Evolutionary conservation across 2,797 vertebrate species (phyloP).

Genomic region (Amblyopsis hoosieri): DNA sequence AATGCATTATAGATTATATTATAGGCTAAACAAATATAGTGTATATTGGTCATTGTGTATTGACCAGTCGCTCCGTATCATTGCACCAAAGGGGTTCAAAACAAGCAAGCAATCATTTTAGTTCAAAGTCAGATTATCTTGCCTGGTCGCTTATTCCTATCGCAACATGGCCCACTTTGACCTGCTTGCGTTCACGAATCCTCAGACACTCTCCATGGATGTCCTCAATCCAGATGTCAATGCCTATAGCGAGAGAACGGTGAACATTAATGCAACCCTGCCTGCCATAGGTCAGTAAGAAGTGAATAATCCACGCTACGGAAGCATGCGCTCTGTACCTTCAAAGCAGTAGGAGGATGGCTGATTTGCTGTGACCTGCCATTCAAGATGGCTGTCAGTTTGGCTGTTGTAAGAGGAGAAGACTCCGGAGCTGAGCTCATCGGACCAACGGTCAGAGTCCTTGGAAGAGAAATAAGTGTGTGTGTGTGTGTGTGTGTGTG

Average conservation of each 20-base stretch:
- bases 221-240: slow-evolving; percentile 91
- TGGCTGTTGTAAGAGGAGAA: slow-evolving; percentile 90
- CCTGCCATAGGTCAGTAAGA: too few relatives aligned
- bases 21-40: too few relatives aligned
- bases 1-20: too few relatives aligned
- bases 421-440: slow-evolving; percentile 93
- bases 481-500: neutral
- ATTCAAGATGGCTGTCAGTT: slow-evolving; percentile 78
- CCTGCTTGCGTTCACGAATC: slow-evolving; percentile 88
- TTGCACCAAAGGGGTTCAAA: neutral
- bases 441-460: slow-evolving; percentile 86
- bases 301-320: neutral
- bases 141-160: slow-evolving; percentile 94
- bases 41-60: too few relatives aligned
- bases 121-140: slow-evolving; percentile 28
- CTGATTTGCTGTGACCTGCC: slow-evolving; percentile 79
- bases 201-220: slow-evolving; percentile 87
- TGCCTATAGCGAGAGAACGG: slow-evolving; percentile 72
- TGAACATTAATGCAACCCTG: neutral
- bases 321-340: slow-evolving; percentile 63
- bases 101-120: neutral
- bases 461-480: slow-evolving; percentile 32
- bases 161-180: slow-evolving; percentile 91
- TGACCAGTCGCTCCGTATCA: too few relatives aligned
- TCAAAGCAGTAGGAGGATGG: slow-evolving; percentile 82